Evolutionary conservation across 1,140 invertebrate species (phyloP).

Genomic region (Cotesia glomerata): DNA sequence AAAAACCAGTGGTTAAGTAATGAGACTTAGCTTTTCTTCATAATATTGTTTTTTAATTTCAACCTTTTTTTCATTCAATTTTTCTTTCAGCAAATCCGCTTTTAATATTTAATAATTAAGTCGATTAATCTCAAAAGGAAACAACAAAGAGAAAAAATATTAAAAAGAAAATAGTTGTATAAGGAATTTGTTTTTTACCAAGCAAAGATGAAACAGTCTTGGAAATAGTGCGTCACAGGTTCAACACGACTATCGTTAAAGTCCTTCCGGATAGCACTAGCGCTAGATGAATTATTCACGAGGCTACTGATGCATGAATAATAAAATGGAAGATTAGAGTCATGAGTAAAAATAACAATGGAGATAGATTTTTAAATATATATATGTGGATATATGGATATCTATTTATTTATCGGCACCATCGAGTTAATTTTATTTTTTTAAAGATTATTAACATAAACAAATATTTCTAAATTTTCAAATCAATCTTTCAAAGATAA

Average conservation of each 20-base stretch:
- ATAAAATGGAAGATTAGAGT: constrained; percentile 9
- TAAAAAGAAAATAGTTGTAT: neutral
- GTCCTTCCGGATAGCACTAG: constrained; percentile 13
- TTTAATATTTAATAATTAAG: too few species aligned
- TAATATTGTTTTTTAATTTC: too few species aligned
- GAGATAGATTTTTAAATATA: neutral
- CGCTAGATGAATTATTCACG: constrained; percentile 20
- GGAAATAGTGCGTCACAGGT: neutral
- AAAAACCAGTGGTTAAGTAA: too few species aligned
- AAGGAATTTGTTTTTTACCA: neutral
- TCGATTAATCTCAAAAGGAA: too few species aligned
- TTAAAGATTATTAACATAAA: too few species aligned
- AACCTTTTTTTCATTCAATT: too few species aligned
- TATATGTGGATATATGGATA: neutral
- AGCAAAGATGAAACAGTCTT: neutral
- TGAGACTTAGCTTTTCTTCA: too few species aligned
- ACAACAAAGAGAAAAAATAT: too few species aligned
- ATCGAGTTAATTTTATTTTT: too few species aligned
- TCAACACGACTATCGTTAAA: constrained; percentile 9
- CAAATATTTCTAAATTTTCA: too few species aligned
- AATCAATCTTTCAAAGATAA: too few species aligned
- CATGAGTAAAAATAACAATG: constrained; percentile 7
- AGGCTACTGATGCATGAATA: constrained; percentile 2
- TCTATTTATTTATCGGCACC: neutral
- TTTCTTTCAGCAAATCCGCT: too few species aligned